These are phyloP conservation scores for Cybosia mesomella DNA, from an alignment of 2,888 invertebrate species.

Conservation along the genomic window DNA sequence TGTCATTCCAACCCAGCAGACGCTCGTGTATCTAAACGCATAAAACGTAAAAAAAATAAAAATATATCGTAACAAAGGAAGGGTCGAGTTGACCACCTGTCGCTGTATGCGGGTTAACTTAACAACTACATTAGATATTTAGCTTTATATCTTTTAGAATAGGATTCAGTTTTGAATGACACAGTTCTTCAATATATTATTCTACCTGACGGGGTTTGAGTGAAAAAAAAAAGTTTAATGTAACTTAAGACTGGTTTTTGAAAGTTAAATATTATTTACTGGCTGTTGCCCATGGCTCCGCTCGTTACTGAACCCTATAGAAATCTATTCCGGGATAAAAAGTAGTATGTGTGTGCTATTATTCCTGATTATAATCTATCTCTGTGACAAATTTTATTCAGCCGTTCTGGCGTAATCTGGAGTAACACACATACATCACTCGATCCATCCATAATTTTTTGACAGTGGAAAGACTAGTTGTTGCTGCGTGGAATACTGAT, in stretches of 20 bases:
- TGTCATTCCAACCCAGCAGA: constrained; percentile 8
- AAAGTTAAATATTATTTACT: neutral
- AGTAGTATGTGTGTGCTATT: no score
- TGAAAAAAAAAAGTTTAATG: constrained; percentile 40
- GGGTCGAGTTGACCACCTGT: constrained; percentile 50
- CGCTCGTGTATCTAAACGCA: constrained; percentile 4
- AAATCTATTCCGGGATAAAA: no score
- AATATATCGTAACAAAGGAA: constrained; percentile 44
- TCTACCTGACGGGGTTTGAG: constrained; percentile 37
- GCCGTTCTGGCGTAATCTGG: no score
- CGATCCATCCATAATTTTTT: no score
- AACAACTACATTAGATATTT: constrained; percentile 1
- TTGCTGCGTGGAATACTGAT: no score
- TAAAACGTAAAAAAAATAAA: constrained; percentile 33
- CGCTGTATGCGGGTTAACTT: constrained; percentile 43
- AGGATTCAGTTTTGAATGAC: constrained; percentile 10
- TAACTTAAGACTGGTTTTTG: constrained; percentile 9
- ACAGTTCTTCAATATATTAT: constrained; percentile 30
- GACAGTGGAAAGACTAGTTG: no score
- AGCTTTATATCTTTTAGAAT: fast-evolving
- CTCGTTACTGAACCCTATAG: neutral
- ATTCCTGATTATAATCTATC: no score
- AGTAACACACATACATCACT: no score
- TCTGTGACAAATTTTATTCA: no score
- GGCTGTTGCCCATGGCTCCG: neutral